A percentile compares a stretch with the other conserved stretches of the same genome.
These are phyloP conservation scores for Drosophila littoralis DNA, from an alignment of 1,140 invertebrate species.

Conservation along the genomic window DNA sequence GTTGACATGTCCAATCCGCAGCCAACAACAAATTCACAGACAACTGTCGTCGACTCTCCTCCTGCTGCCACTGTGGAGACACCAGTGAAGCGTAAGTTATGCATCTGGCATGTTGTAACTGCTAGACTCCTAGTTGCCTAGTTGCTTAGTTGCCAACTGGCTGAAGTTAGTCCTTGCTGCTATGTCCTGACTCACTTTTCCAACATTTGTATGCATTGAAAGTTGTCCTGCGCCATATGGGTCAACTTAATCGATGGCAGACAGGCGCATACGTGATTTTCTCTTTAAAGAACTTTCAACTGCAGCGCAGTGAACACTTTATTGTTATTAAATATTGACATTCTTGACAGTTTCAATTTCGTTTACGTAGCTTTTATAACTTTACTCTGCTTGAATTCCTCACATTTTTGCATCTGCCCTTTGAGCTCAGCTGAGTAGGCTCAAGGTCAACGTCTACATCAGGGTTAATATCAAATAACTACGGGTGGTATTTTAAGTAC, in stretches of 20 bases:
- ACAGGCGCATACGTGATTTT: constrained; percentile 54
- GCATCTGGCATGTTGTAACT: constrained; percentile 46
- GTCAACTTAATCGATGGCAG: constrained; percentile 50
- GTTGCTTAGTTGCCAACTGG: constrained; percentile 31
- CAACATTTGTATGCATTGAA: constrained; percentile 50
- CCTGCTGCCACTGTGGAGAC: constrained; percentile 6
- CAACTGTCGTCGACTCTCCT: constrained; percentile 22
- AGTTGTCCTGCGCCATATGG: constrained; percentile 36
- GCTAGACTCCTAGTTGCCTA: constrained; percentile 15
- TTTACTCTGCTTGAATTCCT: not conserved
- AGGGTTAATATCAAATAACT: not conserved
- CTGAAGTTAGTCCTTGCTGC: constrained; percentile 32
- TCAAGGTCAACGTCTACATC: not conserved
- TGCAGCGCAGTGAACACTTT: not conserved
- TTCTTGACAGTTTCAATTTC: not conserved
- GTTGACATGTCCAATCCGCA: constrained; percentile 44
- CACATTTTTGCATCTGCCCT: not conserved
- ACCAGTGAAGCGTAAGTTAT: constrained; percentile 55
- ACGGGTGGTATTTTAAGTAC: not conserved
- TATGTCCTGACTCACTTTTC: not conserved
- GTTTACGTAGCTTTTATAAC: not conserved
- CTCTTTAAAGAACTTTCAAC: constrained; percentile 22
- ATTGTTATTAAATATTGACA: constrained; percentile 18
- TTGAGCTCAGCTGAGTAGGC: not conserved
- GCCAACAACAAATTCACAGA: constrained; percentile 8